phyloP scores from a whole-genome alignment of 1,140 invertebrate species.

The Drosophila chauvacae region DNA sequence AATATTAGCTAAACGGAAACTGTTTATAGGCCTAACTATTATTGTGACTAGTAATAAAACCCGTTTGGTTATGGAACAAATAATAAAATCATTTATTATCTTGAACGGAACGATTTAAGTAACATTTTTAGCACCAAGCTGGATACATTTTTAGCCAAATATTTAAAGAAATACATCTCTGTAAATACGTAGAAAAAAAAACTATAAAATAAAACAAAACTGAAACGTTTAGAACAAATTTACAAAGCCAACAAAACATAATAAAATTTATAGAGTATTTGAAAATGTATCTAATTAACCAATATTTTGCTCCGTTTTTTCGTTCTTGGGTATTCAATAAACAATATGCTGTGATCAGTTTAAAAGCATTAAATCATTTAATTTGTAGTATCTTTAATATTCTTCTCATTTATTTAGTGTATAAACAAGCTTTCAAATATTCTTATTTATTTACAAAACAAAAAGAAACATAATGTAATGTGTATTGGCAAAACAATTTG shows the following conservation, averaged over 20 bases:
- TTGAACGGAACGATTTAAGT: slow-evolving; percentile 4
- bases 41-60: slow-evolving; percentile 50
- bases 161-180: slow-evolving; percentile 47
- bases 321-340: slow-evolving; percentile 64
- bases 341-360: slow-evolving; percentile 78
- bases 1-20: slow-evolving; percentile 30
- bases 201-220: neutral
- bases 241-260: slow-evolving; percentile 5
- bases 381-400: slow-evolving; percentile 39
- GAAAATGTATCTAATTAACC: neutral
- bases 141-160: slow-evolving; percentile 62
- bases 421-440: slow-evolving; percentile 36
- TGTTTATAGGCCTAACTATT: slow-evolving; percentile 44
- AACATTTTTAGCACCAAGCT: slow-evolving; percentile 42
- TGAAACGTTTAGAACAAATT: slow-evolving; percentile 29
- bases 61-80: slow-evolving; percentile 48
- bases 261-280: slow-evolving; percentile 1
- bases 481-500: slow-evolving; percentile 43
- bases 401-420: slow-evolving; percentile 76
- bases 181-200: slow-evolving; percentile 60
- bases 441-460: slow-evolving; percentile 59
- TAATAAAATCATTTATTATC: slow-evolving; percentile 31
- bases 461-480: slow-evolving; percentile 3
- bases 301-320: slow-evolving; percentile 32
- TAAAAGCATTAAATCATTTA: slow-evolving; percentile 60